phyloP scores from a whole-genome alignment of 1,140 invertebrate genomes.

The Acromyrmex echinatior region DNA sequence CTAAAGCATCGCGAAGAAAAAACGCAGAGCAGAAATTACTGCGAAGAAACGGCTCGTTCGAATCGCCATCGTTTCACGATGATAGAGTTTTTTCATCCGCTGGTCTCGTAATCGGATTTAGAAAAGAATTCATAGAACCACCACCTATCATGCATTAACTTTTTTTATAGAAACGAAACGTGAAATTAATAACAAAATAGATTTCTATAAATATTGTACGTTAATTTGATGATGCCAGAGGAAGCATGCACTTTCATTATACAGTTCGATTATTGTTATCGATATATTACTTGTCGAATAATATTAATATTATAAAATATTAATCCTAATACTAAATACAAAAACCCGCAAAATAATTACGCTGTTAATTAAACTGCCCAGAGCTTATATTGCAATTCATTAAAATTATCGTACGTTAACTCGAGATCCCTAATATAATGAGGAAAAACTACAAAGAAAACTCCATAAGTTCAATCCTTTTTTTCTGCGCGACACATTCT shows the following conservation, averaged over 20 bases:
- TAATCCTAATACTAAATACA: background rate
- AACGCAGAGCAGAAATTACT: background rate
- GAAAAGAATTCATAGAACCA: constrained; percentile 25
- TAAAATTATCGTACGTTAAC: constrained; percentile 4
- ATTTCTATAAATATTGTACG: background rate
- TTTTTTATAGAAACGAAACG: background rate
- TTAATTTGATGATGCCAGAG: background rate
- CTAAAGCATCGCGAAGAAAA: background rate
- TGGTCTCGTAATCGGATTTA: constrained; percentile 68
- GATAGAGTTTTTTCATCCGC: background rate
- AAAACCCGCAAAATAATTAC: constrained; percentile 1
- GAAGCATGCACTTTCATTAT: background rate
- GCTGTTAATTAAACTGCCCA: background rate
- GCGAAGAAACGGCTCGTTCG: constrained; percentile 30
- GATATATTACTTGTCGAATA: background rate
- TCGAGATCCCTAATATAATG: constrained; percentile 8
- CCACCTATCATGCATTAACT: background rate
- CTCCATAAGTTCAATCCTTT: background rate
- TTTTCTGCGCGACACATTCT: constrained; percentile 13
- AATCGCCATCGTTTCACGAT: constrained; percentile 44
- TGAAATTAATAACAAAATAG: background rate
- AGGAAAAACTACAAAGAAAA: constrained; percentile 12
- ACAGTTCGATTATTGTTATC: background rate
- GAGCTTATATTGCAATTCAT: background rate
- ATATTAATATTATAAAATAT: constrained; percentile 2